Conservation (phyloP, 2,797 vertebrate genomes). For the Hozukius guyotensis region DNA sequence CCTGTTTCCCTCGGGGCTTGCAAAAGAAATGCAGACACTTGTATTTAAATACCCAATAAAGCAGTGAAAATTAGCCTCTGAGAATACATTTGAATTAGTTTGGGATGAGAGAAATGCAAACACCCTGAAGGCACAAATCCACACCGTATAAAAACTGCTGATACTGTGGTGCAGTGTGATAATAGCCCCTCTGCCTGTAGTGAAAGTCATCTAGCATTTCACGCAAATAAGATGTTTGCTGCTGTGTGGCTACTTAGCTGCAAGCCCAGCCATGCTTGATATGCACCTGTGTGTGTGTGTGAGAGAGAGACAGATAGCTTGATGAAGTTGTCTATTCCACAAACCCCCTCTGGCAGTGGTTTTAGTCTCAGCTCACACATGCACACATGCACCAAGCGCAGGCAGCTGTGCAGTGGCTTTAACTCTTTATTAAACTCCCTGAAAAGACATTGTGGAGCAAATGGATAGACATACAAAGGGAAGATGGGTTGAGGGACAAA, state of each 20-base stretch:
- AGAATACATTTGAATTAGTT: neutral
- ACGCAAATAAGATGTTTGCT: constrained; percentile 63
- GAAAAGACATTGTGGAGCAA: neutral
- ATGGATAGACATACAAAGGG: neutral
- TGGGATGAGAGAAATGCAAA: constrained; percentile 8
- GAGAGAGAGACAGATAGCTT: neutral
- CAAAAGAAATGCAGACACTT: constrained; percentile 24
- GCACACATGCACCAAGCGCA: neutral
- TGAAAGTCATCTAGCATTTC: constrained; percentile 55
- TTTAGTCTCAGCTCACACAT: neutral
- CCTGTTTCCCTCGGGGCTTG: neutral
- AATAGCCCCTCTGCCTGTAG: constrained; percentile 16
- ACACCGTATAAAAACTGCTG: constrained; percentile 29
- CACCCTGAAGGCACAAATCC: constrained; percentile 5
- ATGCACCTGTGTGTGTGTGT: constrained; percentile 46
- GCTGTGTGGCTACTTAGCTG: constrained; percentile 46
- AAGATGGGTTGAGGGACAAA: neutral
- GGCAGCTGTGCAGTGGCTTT: constrained; percentile 16
- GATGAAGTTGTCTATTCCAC: constrained; percentile 14
- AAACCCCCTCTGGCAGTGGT: constrained; percentile 22
- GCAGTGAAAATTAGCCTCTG: neutral
- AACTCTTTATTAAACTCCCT: neutral
- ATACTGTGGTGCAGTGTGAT: constrained; percentile 28
- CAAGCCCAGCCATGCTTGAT: constrained; percentile 67
- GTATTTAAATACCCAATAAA: constrained; percentile 36